phyloP scores from a whole-genome alignment of 2,113 vertebrate species.

The Platysteira castanea region DNA sequence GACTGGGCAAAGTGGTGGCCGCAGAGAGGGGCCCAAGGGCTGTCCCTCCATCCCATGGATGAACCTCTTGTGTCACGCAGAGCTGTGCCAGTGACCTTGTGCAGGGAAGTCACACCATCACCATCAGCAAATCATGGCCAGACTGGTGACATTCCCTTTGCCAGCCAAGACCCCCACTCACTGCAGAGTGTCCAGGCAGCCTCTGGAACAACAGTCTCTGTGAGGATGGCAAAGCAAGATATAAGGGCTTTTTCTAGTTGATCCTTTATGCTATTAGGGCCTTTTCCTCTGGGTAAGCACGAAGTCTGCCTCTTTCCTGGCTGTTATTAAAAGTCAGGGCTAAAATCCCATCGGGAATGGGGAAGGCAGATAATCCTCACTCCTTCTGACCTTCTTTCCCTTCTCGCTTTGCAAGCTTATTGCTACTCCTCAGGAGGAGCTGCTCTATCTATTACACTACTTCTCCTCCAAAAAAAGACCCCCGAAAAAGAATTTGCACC shows the following conservation, averaged over 20 bases:
- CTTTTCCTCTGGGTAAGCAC: constrained; percentile 3
- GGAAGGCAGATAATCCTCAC: constrained; percentile 35
- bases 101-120: background rate
- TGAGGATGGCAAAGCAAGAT: background rate
- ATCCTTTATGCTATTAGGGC: background rate
- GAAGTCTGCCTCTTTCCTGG: background rate
- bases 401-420: background rate
- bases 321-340: constrained; percentile 49
- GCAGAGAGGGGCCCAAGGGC: background rate
- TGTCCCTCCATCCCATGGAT: rapidly evolving
- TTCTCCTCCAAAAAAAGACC: background rate
- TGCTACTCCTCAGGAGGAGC: background rate
- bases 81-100: background rate
- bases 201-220: background rate
- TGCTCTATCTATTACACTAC: background rate
- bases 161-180: rapidly evolving
- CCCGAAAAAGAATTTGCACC: background rate
- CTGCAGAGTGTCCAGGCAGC: background rate
- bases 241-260: background rate
- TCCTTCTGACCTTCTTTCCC: constrained; percentile 37
- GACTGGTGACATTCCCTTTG: background rate
- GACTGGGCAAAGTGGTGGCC: rapidly evolving
- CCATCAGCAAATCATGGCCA: background rate
- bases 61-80: background rate
- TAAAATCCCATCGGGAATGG: constrained; percentile 19